Evolutionary conservation across 2,797 vertebrate species (phyloP).

Genomic region (Sparus aurata): DNA sequence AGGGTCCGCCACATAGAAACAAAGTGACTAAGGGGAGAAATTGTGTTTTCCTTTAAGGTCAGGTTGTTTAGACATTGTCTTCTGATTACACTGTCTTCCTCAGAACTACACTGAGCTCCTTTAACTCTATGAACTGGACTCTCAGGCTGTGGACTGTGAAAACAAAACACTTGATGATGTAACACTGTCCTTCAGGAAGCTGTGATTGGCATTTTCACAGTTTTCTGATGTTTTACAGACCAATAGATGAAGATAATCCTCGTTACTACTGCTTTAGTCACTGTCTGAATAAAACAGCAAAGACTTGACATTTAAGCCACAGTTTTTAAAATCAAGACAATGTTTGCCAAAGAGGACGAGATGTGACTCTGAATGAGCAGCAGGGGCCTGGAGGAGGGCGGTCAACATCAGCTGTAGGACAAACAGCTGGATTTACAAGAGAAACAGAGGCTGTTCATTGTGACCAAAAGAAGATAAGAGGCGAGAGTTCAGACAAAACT

Average conservation of each 20-base stretch:
- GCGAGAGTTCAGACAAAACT: conserved; percentile 43
- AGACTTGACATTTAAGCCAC: background rate
- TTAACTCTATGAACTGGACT: too few species aligned
- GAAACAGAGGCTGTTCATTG: conserved; percentile 26
- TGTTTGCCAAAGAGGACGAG: background rate
- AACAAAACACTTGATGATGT: background rate
- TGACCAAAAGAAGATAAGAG: background rate
- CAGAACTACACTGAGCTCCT: too few species aligned
- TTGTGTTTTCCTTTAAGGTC: too few species aligned
- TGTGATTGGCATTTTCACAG: background rate
- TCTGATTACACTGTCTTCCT: too few species aligned
- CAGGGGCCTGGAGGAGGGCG: background rate
- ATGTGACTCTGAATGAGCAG: background rate
- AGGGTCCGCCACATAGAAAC: too few species aligned
- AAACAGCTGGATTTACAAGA: conserved; percentile 1
- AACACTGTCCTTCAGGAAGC: background rate
- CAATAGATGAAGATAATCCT: background rate
- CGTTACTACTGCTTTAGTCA: background rate
- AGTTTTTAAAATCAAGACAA: background rate
- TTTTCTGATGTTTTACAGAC: background rate
- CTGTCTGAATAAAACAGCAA: background rate
- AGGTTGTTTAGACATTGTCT: too few species aligned
- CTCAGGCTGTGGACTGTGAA: background rate
- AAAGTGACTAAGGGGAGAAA: too few species aligned
- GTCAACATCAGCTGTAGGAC: conserved; percentile 8